A percentile compares a stretch with the other conserved stretches of the same genome.
Evolutionary conservation across 2,113 vertebrate species (phyloP).

Genomic region (Emberiza fucata): DNA sequence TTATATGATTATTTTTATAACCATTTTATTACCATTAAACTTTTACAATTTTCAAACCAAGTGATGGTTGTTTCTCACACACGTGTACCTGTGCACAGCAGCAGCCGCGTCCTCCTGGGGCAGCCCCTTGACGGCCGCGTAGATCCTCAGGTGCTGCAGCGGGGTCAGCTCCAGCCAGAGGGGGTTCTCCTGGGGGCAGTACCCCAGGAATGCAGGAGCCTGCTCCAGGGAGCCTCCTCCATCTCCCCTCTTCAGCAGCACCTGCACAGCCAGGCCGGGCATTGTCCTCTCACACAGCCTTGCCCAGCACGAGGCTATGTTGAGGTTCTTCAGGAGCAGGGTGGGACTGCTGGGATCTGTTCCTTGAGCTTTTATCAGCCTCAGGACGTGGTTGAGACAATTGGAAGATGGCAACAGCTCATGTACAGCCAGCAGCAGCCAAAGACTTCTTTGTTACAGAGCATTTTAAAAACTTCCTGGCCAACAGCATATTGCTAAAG

Average conservation of each 20-base stretch:
- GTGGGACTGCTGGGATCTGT: neutral
- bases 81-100: slow-evolving; percentile 70
- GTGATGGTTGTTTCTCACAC: no score
- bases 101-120: slow-evolving; percentile 19
- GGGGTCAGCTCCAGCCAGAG: slow-evolving; percentile 84
- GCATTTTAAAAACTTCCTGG: neutral
- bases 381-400: neutral
- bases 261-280: neutral
- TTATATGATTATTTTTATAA: no score
- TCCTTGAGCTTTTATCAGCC: neutral
- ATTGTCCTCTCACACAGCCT: neutral
- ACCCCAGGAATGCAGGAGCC: slow-evolving; percentile 64
- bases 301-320: rapidly evolving
- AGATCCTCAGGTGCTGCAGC: slow-evolving; percentile 79
- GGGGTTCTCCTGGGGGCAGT: slow-evolving; percentile 85
- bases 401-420: neutral
- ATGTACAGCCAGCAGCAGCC: neutral
- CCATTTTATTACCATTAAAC: no score
- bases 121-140: slow-evolving; percentile 77
- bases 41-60: no score
- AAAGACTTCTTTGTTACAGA: neutral
- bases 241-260: neutral
- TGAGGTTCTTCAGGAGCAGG: neutral
- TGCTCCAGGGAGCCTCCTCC: neutral
- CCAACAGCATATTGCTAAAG: neutral